Evolutionary conservation across 2,888 invertebrate genomes (phyloP).

Genomic region (Cryptocephalus primarius): DNA sequence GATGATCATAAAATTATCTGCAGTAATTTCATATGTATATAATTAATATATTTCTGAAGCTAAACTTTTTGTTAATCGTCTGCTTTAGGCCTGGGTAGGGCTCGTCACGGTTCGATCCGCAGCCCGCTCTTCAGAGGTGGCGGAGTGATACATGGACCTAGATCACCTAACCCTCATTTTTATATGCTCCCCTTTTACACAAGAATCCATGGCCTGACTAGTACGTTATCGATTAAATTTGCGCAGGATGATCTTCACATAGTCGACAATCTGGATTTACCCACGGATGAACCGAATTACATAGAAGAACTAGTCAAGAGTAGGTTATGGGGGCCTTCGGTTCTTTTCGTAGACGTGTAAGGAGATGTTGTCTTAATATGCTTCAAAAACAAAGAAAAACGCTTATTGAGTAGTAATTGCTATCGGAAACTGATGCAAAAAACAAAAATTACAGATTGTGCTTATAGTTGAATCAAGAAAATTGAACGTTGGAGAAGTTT

Average conservation of each 20-base stretch:
- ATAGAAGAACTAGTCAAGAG: slow-evolving; percentile 69
- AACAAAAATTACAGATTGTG: no score
- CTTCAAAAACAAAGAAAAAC: no score
- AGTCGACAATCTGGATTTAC: slow-evolving; percentile 76
- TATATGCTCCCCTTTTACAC: slow-evolving; percentile 81
- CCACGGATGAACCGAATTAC: slow-evolving; percentile 67
- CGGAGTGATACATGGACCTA: slow-evolving; percentile 80
- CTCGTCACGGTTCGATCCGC: slow-evolving; percentile 85
- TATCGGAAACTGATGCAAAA: no score
- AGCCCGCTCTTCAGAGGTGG: slow-evolving; percentile 81
- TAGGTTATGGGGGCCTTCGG: slow-evolving; percentile 93
- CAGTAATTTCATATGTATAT: no score
- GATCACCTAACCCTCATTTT: slow-evolving; percentile 83
- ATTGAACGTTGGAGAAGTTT: no score
- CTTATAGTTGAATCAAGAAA: no score
- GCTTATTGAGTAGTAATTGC: no score
- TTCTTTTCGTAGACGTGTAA: slow-evolving; percentile 86
- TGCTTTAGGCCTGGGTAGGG: slow-evolving; percentile 51
- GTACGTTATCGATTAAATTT: slow-evolving; percentile 79
- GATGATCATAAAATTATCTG: no score
- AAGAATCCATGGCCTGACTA: slow-evolving; percentile 69
- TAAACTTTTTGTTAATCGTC: background rate
- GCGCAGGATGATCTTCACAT: slow-evolving; percentile 94
- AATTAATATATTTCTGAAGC: no score
- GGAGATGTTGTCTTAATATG: background rate